A percentile compares a stretch with the other conserved stretches of the same genome.
Evolutionary conservation across 1,140 invertebrate genomes (phyloP).

Genomic region (Drosophila oshimai): DNA sequence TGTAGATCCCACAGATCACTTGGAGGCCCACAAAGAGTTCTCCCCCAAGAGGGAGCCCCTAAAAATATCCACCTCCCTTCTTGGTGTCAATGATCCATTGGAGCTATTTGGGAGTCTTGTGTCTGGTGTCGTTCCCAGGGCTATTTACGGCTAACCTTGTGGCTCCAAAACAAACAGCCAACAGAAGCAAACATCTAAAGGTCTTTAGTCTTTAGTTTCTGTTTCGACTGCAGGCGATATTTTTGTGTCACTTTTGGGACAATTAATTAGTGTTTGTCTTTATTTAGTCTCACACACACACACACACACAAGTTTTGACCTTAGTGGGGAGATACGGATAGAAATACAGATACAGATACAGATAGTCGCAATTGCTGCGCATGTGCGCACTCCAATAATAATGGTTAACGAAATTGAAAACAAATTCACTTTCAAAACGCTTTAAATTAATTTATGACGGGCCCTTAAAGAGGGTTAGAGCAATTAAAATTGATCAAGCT

Average conservation of each 20-base stretch:
- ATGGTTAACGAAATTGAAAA: slow-evolving; percentile 67
- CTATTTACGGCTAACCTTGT: slow-evolving; percentile 55
- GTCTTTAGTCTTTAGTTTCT: slow-evolving; percentile 50
- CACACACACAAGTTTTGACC: too few relatives aligned
- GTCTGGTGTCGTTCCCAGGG: slow-evolving; percentile 37
- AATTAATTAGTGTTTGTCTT: slow-evolving; percentile 61
- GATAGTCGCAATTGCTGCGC: slow-evolving; percentile 24
- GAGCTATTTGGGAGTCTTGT: slow-evolving; percentile 30
- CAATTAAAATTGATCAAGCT: slow-evolving; percentile 65
- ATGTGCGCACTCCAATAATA: slow-evolving; percentile 40
- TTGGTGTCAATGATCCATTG: slow-evolving; percentile 21
- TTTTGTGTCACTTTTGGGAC: slow-evolving; percentile 55
- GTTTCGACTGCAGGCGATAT: slow-evolving; percentile 28
- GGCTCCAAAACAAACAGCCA: slow-evolving; percentile 32
- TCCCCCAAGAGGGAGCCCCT: background rate
- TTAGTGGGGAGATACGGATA: slow-evolving; percentile 14
- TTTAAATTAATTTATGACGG: slow-evolving; percentile 69
- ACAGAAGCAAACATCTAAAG: slow-evolving; percentile 22
- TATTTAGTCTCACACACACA: slow-evolving; percentile 11
- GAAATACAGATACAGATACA: background rate
- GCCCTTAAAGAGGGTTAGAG: slow-evolving; percentile 39
- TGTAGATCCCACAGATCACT: slow-evolving; percentile 12
- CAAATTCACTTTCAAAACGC: slow-evolving; percentile 62
- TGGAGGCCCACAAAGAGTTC: slow-evolving; percentile 4
- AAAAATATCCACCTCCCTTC: slow-evolving; percentile 28